Evolutionary conservation across 2,888 invertebrate species (phyloP), one percentile per base, ranked within the genome.

Genomic region (Oxyteleia sp.): DNA sequence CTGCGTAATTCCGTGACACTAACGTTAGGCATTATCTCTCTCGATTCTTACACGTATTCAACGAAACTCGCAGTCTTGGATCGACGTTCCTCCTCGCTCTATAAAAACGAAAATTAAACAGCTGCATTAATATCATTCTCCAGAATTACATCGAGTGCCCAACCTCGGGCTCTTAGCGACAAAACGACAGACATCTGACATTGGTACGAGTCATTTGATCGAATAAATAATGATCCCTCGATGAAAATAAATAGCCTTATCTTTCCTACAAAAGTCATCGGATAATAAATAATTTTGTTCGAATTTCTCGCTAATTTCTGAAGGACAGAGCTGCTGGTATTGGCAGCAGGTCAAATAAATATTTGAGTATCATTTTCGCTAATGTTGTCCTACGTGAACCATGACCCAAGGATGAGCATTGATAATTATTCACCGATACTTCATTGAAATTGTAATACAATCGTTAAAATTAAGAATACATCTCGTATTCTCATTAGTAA

Each of bases 61-160:
- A 63, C 59, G 15, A 74, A 80, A 59, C 53, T 55, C 51, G 45
- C 74, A 76, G 76, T 76, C 76, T 76, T 76, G 32, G 66, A 51
- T 66, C 47, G 49, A 43, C 49, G 57, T 55, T 29, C 51, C n/a
- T 29, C 16, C 43, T 16, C 15, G 16, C 15, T 43, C 43, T 1
- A 7, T 43, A 15, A 15, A 43, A 15, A 43, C 15, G 8, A 16
- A 23, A 23, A 5, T 47, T 35, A 26, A 55, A 35, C n/a, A 55
- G 35, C 32, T 55, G 35, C 16, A n/a, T 38, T 41, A 38, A 41
- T 59, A 41, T 41, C 41, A 35, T 55, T 41, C 26, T 15, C 15
- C 20, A 13, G 15, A 59, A 41, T 18, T n/a, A 23, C 23, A 47
- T 35, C 47, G 15, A 47, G 47, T 47, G 11, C 20, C 35, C n/a